Evolutionary conservation across 2,888 invertebrate genomes (phyloP), one percentile per base, ranked within the genome.

Genomic region (Epsilonema sp.): DNA sequence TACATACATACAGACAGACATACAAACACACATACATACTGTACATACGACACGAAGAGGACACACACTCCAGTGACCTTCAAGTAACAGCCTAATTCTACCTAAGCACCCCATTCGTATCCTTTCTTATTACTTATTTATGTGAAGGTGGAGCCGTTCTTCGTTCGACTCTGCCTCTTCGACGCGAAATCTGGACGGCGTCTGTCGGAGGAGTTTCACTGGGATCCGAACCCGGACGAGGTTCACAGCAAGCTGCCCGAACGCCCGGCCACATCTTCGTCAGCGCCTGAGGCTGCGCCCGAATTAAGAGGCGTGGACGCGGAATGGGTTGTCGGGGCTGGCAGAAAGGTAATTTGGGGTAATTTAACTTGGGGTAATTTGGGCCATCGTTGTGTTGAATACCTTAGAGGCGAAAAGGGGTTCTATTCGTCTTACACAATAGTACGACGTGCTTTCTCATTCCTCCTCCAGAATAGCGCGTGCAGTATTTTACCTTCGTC

Each of bases 121-220:
- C n/a, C n/a, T n/a, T n/a, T n/a, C n/a, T n/a, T n/a, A n/a, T n/a
- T n/a, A n/a, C n/a, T n/a, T n/a, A n/a, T n/a, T n/a, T n/a, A 39
- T 39, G n/a, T 26, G 19, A 60, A 76, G 70, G 80, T 92, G 46
- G 94, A 94, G 65, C 92, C 94, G 0, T 92, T 92, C 69, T 82
- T 82, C 63, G 80, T 89, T 21, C 78, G 80, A 42, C 68, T 94
- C 55, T 80, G 85, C 48, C 69, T 94, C 38, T 94, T 83, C 67
- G 92, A 94, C 71, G 82, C 81, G 4, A 78, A 79, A 61, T 78
- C 78, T 54, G 81, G 81, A 36, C 76, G 78, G 61, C 90, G 90
- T 69, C 72, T 92, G 53, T 82, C 86, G 1, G 90, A 90, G 66
- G 86, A 85, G 68, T 89, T 89, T 70, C 79, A 85, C 66, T 83